Conservation (phyloP, 2,797 vertebrate species). For the Sebastolobus alascanus region DNA sequence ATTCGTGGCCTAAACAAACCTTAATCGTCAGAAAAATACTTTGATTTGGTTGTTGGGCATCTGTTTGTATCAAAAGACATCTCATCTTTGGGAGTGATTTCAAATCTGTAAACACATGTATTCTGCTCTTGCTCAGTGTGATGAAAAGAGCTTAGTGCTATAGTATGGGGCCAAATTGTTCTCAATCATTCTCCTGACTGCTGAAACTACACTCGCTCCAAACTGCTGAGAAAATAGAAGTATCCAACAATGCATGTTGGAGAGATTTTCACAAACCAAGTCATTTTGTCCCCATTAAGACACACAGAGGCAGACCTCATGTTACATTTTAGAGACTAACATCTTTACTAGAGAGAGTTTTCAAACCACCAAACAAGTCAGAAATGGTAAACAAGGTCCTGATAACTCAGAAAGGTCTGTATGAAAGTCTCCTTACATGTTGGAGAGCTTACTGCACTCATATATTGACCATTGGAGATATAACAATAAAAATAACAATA, state of each 20-base stretch:
- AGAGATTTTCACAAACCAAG: slow-evolving; percentile 8
- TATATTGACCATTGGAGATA: neutral
- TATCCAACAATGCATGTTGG: neutral
- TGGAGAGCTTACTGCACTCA: neutral
- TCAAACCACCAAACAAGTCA: neutral
- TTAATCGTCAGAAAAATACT: neutral
- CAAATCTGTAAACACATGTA: neutral
- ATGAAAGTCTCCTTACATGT: neutral
- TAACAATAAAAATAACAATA: neutral
- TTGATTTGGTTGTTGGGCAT: neutral
- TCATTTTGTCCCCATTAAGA: neutral
- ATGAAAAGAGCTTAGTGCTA: slow-evolving; percentile 5
- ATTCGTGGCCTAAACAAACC: neutral
- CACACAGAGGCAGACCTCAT: neutral
- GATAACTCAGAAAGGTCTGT: neutral
- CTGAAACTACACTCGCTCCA: neutral
- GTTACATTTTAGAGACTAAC: neutral
- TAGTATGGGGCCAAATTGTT: neutral
- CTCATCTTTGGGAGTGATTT: neutral
- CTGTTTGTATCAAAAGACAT: neutral
- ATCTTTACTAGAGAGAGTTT: neutral
- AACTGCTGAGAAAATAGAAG: neutral
- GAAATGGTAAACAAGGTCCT: neutral
- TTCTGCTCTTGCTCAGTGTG: neutral
- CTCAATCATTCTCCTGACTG: neutral